Percentiles rank a stretch among this genome's conserved stretches.
phyloP scores from a whole-genome alignment of 2,888 invertebrate species.

The Pecten maximus region DNA sequence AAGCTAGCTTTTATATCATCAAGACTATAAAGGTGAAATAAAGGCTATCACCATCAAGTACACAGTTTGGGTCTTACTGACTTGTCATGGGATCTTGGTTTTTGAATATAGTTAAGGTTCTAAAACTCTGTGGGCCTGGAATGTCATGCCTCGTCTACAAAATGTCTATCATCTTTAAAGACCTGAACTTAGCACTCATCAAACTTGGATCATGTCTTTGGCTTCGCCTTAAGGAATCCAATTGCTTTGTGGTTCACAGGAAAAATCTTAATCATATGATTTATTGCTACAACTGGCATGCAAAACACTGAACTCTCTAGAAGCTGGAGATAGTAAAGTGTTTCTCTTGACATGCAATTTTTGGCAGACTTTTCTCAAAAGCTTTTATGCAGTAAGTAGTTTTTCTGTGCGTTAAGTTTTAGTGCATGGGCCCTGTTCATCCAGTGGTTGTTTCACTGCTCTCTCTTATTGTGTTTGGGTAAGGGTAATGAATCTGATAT shows the following conservation, averaged over 20 bases:
- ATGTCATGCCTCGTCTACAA: neutral
- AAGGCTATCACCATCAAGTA: too few relatives aligned
- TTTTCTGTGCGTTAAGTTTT: neutral
- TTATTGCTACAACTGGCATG: neutral
- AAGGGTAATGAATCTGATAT: neutral
- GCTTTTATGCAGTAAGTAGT: slow-evolving; percentile 4
- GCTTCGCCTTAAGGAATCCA: neutral
- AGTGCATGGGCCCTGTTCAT: neutral
- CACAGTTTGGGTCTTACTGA: too few relatives aligned
- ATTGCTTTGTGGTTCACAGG: neutral
- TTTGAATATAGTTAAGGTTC: too few relatives aligned
- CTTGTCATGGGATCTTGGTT: too few relatives aligned
- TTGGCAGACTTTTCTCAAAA: slow-evolving; percentile 24
- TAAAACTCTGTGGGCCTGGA: neutral
- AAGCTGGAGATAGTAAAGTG: neutral
- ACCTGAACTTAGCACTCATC: neutral
- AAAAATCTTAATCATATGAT: slow-evolving; percentile 7
- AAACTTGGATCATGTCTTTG: neutral
- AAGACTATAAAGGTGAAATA: too few relatives aligned
- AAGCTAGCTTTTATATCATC: too few relatives aligned
- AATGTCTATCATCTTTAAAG: neutral
- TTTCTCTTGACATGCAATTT: neutral
- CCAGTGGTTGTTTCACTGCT: neutral
- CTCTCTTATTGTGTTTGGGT: neutral
- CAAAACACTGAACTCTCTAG: slow-evolving; percentile 16